Conservation (phyloP, 2,797 vertebrate species). For the Myoxocephalus aenaeus region DNA sequence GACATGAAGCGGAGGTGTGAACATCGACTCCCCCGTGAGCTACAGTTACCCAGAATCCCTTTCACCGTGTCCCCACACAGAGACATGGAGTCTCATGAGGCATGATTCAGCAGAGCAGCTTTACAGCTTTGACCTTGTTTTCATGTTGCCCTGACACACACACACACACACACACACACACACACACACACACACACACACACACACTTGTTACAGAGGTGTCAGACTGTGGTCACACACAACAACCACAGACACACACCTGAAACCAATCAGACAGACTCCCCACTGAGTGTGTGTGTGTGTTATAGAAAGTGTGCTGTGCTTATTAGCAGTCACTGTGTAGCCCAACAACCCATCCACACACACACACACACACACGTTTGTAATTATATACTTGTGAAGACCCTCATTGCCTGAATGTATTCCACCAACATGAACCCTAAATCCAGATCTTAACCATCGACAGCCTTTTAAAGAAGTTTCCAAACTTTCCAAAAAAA, state of each 20-base stretch:
- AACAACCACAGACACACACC: constrained; percentile 51
- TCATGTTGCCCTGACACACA: constrained; percentile 33
- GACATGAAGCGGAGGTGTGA: constrained; percentile 25
- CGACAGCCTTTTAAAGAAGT: constrained; percentile 48
- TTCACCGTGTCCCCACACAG: constrained; percentile 21
- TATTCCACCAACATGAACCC: constrained; percentile 30
- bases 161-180: constrained; percentile 11
- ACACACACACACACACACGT: constrained; percentile 41
- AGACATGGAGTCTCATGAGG: constrained; percentile 25
- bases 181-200: constrained; percentile 22
- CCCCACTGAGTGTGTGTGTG: constrained; percentile 41
- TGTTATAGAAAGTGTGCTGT: constrained; percentile 36
- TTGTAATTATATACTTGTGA: constrained; percentile 64
- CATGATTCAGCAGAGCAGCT: constrained; percentile 29
- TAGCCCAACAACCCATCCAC: constrained; percentile 46
- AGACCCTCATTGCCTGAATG: constrained; percentile 45
- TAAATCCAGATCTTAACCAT: constrained; percentile 18
- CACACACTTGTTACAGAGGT: constrained; percentile 55
- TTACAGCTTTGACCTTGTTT: constrained; percentile 63
- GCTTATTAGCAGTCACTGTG: constrained; percentile 68
- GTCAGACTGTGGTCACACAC: constrained; percentile 59
- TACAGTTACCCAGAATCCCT: constrained; percentile 46
- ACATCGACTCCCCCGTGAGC: constrained; percentile 4
- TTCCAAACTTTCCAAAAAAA: neutral
- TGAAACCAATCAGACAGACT: constrained; percentile 66